Evolutionary conservation across 2,888 invertebrate genomes (phyloP), one percentile per base, ranked within the genome.

Genomic region (Yponomeuta evonymella): DNA sequence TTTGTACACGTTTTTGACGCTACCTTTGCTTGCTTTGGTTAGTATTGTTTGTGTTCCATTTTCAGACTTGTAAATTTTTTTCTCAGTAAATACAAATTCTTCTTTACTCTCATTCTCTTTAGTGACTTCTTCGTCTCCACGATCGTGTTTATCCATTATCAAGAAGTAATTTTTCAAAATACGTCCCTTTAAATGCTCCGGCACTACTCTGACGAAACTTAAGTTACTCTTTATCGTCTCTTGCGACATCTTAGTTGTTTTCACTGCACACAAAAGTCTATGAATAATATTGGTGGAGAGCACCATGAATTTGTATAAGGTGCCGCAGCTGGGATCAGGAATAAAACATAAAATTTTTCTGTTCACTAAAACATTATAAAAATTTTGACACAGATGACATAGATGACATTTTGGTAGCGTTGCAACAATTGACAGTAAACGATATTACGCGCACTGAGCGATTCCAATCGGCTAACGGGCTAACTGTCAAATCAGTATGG

Each of bases 161-260:
- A 58, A 58, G 51, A 58, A 58, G 15, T 58, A 58, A 58, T 58
- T 58, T 58, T 58, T 58, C 51, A 58, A 15, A 58, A 58, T 58
- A 58, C 51, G 51, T 9, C 15, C 51, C 6, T 6, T 43, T 43
- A 43, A 43, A 43, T 43, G 43, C 15, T 58, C 15, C 51, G 51
- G 51, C 3, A 58, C 51, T 15, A 58, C 15, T 58, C 8, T 58
- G 15, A 15, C 51, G 51, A 15, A 58, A 58, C 15, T 58, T 58
- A 58, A 4, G 51, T 58, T 58, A 58, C 15, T 58, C 12, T 58
- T 58, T 58, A 15, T 15, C 51, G 51, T 58, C 15, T 58, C 51
- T 15, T 58, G 51, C 15, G 51, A 58, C 51, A 58, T 58, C 2
- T 58, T 58, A 15, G 51, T 15, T 58, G 6, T 58, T 58, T 15